A percentile compares a stretch with the other conserved stretches of the same genome.
These are phyloP conservation scores for Halcyon senegalensis DNA, from an alignment of 2,113 vertebrate species.

Conservation along the genomic window DNA sequence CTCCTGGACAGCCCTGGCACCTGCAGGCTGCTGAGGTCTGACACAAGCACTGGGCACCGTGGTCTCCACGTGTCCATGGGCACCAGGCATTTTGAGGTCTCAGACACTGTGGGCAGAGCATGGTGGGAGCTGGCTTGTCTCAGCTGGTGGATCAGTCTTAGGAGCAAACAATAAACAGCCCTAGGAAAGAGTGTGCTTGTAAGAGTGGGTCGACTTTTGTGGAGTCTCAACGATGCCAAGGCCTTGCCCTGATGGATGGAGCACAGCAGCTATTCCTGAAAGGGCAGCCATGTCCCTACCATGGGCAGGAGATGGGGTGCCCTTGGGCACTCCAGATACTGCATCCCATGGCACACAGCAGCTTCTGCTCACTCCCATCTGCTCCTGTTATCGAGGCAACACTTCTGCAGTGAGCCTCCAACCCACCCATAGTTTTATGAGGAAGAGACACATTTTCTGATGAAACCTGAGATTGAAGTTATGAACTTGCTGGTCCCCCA, in stretches of 20 bases:
- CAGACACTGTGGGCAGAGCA: not conserved
- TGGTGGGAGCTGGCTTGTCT: not conserved
- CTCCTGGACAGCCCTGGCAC: not conserved
- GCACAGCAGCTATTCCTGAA: not conserved
- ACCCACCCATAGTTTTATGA: not conserved
- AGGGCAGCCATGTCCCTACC: not conserved
- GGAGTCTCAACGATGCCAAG: not conserved
- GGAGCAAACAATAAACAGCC: slow-evolving; percentile 47
- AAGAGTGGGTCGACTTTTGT: not conserved
- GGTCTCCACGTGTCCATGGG: accelerated
- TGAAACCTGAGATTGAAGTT: not conserved
- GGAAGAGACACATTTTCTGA: not conserved
- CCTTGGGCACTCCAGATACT: not conserved
- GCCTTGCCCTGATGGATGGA: not conserved
- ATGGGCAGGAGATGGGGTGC: accelerated
- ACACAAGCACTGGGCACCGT: accelerated
- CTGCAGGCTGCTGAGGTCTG: not conserved
- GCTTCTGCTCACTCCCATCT: not conserved
- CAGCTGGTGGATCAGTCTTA: not conserved
- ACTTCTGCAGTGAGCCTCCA: not conserved
- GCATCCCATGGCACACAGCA: not conserved
- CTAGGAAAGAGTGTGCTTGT: not conserved
- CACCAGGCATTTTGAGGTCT: accelerated
- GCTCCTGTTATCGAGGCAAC: not conserved
- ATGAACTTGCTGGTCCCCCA: not conserved